phyloP scores from a whole-genome alignment of 2,888 invertebrate species.

The Eremobia ochroleuca region DNA sequence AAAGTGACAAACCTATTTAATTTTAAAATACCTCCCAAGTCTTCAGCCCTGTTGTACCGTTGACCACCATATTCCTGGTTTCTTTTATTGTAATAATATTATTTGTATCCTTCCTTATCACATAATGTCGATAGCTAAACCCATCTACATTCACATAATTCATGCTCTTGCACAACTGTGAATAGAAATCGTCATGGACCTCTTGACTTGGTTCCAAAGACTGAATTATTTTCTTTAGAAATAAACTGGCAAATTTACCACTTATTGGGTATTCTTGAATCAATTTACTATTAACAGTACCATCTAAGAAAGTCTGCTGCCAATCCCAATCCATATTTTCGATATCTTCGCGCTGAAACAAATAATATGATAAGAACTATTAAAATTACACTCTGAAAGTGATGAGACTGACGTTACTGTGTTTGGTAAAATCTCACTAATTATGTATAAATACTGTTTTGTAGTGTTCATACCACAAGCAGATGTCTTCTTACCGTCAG shows the following conservation, averaged over 20 bases:
- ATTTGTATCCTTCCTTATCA: slow-evolving; percentile 79
- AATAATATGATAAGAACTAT: background rate
- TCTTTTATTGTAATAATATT: slow-evolving; percentile 92
- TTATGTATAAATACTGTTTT: background rate
- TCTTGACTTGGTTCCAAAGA: slow-evolving; percentile 91
- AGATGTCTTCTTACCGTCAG: slow-evolving; percentile 66
- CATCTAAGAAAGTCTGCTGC: slow-evolving; percentile 91
- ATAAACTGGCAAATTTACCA: slow-evolving; percentile 91
- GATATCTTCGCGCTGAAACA: slow-evolving; percentile 79
- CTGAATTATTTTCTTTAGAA: slow-evolving; percentile 92
- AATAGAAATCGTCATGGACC: slow-evolving; percentile 93
- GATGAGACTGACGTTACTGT: background rate
- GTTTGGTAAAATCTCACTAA: background rate
- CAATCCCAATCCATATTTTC: slow-evolving; percentile 83
- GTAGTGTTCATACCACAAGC: background rate
- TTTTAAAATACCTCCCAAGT: slow-evolving; percentile 93
- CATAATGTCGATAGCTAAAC: slow-evolving; percentile 92
- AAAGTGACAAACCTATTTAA: slow-evolving; percentile 48
- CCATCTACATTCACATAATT: slow-evolving; percentile 74
- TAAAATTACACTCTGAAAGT: background rate
- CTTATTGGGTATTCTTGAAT: slow-evolving; percentile 92
- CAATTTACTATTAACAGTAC: slow-evolving; percentile 90
- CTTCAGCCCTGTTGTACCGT: slow-evolving; percentile 95
- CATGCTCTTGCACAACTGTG: slow-evolving; percentile 90
- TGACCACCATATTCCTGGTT: slow-evolving; percentile 93